Evolutionary conservation across 2,113 vertebrate genomes (phyloP), one percentile per base, ranked within the genome.

Genomic region (Phodopus roborovskii): DNA sequence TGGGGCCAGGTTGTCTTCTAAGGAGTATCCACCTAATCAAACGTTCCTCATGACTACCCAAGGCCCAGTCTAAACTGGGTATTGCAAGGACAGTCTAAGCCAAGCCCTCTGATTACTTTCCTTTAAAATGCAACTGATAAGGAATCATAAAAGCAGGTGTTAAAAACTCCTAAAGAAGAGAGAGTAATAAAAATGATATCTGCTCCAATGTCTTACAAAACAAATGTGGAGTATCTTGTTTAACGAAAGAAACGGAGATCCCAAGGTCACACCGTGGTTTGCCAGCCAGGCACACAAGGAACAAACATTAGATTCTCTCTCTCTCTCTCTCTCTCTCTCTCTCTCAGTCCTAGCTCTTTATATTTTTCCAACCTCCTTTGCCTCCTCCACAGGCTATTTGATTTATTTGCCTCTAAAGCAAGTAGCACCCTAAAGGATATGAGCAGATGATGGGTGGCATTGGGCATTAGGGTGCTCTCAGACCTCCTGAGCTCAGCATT

Each of bases 71-170:
- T 36, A 11, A 58, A 24, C 39, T 11, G 20, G 8, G 45, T 50
- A 45, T 45, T 56, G 0, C 16, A 33, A 90, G 79, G 68, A 39
- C 12, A 5, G 58, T 78, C 66, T 90, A 62, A 78, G 62, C 30
- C 39, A 83, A 92, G 39, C 70, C 88, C 53, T 87, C 60, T 30
- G 64, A 20, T n/a, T 70, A n/a, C 42, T 88, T 93, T 74, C 53
- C 83, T 94, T 73, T 45, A 88, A 96, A 95, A 79, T 78, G 11
- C n/a, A 90, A 70, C 62, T 90, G 92, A 42, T 90, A 94, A 96
- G 84, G 92, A 94, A 74, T 84, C 70, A 81, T 64, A 90, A 92
- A 92, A 86, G 20, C 50, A 87, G 60, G 60, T 92, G 39, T 39
- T 28, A 42, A 92, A 90, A 95, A 13, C 66, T 82, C 83, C 33